Percentiles rank a stretch among this genome's conserved stretches.
Evolutionary conservation across 1,140 invertebrate species (phyloP).

Genomic region (Zophobas atratus): DNA sequence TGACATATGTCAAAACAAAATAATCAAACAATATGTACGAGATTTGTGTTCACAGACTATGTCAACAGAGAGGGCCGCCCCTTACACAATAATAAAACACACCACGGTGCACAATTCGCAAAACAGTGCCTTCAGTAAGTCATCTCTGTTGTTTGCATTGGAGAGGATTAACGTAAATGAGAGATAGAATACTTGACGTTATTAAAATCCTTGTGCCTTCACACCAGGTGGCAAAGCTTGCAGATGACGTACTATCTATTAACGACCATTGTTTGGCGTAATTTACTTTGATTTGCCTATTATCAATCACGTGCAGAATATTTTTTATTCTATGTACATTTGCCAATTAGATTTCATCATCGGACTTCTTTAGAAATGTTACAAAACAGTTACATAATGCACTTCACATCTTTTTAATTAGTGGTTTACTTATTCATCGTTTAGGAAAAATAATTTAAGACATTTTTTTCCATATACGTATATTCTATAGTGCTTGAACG

Average conservation of each 20-base stretch:
- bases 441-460: too few species aligned
- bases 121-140: constrained; percentile 12
- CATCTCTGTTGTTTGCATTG: constrained; percentile 28
- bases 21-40: constrained; percentile 47
- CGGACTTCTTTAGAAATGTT: too few species aligned
- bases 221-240: constrained; percentile 58
- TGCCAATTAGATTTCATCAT: not conserved
- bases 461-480: too few species aligned
- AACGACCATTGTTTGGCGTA: constrained; percentile 24
- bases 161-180: not conserved
- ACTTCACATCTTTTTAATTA: constrained; percentile 1
- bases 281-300: constrained; percentile 38
- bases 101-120: constrained; percentile 30
- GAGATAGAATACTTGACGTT: constrained; percentile 29
- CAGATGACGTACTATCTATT: constrained; percentile 57
- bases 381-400: too few species aligned
- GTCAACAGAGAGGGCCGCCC: constrained; percentile 38
- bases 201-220: constrained; percentile 53
- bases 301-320: constrained; percentile 24
- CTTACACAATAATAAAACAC: constrained; percentile 38
- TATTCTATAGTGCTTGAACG: too few species aligned
- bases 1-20: constrained; percentile 47
- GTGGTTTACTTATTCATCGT: not conserved
- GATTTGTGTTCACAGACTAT: constrained; percentile 24
- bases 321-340: not conserved